phyloP scores from a whole-genome alignment of 1,140 invertebrate genomes.

The Pseudomyrmex cubaensis region DNA sequence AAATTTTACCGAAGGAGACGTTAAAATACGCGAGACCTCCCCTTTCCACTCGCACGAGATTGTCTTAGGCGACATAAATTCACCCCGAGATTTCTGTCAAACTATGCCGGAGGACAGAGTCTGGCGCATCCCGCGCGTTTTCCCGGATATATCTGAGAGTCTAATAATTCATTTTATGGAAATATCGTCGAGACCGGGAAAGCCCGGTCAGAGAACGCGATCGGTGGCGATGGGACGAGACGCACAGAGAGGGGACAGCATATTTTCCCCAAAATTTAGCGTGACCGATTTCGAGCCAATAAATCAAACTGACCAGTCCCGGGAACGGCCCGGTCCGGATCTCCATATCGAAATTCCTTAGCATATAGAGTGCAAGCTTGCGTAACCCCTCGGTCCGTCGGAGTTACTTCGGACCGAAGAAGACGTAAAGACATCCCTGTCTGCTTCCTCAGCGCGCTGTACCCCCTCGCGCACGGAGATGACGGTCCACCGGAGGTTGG shows the following conservation, averaged over 20 bases:
- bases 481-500: constrained; percentile 49
- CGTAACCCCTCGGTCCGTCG: constrained; percentile 68
- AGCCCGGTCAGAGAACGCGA: constrained; percentile 28
- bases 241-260: constrained; percentile 72
- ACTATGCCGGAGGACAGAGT: constrained; percentile 52
- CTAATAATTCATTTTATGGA: constrained; percentile 85
- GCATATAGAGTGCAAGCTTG: constrained; percentile 79
- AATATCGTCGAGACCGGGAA: constrained; percentile 69
- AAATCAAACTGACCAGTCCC: constrained; percentile 83
- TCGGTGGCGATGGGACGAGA: constrained; percentile 14
- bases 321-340: constrained; percentile 66
- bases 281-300: constrained; percentile 81
- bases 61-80: constrained; percentile 57
- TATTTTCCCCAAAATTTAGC: constrained; percentile 84
- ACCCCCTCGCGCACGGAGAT: constrained; percentile 20
- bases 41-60: constrained; percentile 53
- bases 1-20: constrained; percentile 48
- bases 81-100: constrained; percentile 58
- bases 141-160: constrained; percentile 62
- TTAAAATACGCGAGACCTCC: constrained; percentile 58
- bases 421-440: constrained; percentile 34
- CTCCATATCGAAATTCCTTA: constrained; percentile 81
- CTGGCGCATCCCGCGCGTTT: constrained; percentile 55
- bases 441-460: constrained; percentile 18
- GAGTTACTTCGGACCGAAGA: constrained; percentile 35